phyloP scores from a whole-genome alignment of 2,888 invertebrate species.

The Scotopteryx bipunctaria region DNA sequence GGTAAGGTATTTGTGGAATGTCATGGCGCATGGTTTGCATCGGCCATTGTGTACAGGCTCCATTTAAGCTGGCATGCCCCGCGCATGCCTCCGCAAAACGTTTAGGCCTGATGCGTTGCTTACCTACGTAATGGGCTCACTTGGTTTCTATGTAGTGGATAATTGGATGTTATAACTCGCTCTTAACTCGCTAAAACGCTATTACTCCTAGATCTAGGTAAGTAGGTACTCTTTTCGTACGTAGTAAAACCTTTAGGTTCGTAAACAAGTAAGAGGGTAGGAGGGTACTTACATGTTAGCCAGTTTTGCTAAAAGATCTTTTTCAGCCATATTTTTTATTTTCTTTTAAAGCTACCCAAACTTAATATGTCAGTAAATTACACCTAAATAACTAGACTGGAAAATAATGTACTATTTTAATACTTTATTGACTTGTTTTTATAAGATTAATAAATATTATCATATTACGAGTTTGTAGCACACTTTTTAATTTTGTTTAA shows the following conservation, averaged over 20 bases:
- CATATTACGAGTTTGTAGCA: background rate
- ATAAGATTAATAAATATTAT: background rate
- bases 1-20: no score
- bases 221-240: background rate
- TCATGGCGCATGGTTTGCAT: no score
- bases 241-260: no score
- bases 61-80: no score
- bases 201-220: background rate
- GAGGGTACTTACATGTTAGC: conserved; percentile 18
- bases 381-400: background rate
- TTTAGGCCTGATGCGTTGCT: no score
- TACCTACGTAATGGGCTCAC: no score
- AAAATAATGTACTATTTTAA: background rate
- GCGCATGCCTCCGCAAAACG: no score
- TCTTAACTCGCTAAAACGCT: background rate
- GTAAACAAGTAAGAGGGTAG: no score
- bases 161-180: no score
- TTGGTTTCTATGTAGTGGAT: no score
- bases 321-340: conserved; percentile 12
- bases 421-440: background rate
- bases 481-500: background rate
- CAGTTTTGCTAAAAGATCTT: conserved; percentile 16
- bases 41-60: no score
- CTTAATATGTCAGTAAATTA: background rate
- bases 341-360: no score